A percentile compares a stretch with the other conserved stretches of the same genome.
Conservation (phyloP, 2,888 invertebrate species). For the Mythimna impura region DNA sequence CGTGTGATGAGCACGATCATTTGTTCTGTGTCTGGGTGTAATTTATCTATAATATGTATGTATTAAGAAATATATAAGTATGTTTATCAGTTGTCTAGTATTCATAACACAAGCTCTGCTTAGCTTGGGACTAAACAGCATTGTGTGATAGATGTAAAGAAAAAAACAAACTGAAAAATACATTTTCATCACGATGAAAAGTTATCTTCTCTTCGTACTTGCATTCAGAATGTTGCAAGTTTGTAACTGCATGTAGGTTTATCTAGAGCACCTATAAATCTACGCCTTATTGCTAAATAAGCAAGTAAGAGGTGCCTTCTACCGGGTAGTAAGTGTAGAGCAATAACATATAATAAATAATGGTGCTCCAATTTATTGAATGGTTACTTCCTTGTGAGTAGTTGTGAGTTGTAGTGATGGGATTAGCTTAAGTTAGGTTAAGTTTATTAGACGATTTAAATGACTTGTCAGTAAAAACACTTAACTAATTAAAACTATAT, state of each 20-base stretch:
- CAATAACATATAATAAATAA: constrained; percentile 22
- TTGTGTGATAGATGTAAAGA: too few relatives aligned
- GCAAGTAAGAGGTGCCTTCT: constrained; percentile 3
- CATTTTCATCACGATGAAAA: not conserved
- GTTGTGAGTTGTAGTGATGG: constrained; percentile 24
- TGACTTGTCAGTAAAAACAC: too few relatives aligned
- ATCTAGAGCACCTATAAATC: constrained; percentile 23
- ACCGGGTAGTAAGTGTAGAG: constrained; percentile 1
- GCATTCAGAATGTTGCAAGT: not conserved
- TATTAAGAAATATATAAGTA: too few relatives aligned
- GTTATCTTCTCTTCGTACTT: not conserved
- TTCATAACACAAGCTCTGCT: too few relatives aligned
- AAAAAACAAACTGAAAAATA: not conserved
- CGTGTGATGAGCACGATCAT: too few relatives aligned
- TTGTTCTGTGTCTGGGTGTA: too few relatives aligned
- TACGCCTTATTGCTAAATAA: constrained; percentile 22
- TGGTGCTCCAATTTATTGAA: constrained; percentile 36
- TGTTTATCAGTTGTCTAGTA: too few relatives aligned
- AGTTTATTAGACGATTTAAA: too few relatives aligned
- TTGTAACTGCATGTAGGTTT: not conserved
- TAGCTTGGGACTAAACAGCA: too few relatives aligned
- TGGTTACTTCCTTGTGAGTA: constrained; percentile 11
- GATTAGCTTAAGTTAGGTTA: too few relatives aligned
- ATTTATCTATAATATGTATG: too few relatives aligned
- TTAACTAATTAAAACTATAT: too few relatives aligned